A percentile compares a stretch with the other conserved stretches of the same genome.
phyloP scores from a whole-genome alignment of 2,797 vertebrate genomes.

The Poecilia gillii region DNA sequence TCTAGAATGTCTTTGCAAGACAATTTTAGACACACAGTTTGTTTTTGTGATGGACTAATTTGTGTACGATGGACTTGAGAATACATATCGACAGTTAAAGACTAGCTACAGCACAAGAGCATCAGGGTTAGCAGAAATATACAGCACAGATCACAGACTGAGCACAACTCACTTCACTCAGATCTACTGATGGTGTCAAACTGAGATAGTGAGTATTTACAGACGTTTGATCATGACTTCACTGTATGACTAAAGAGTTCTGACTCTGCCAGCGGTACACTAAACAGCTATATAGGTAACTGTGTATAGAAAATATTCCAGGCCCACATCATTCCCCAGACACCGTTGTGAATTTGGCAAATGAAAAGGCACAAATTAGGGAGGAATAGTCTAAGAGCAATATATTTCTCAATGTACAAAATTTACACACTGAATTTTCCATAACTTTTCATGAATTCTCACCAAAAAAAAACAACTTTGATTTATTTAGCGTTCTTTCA shows the following conservation, averaged over 20 bases:
- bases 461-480: neutral
- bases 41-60: conserved; percentile 43
- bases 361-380: neutral
- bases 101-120: conserved; percentile 55
- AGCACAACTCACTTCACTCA: conserved; percentile 47
- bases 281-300: neutral
- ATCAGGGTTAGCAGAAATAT: conserved; percentile 69
- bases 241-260: neutral
- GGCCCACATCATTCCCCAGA: neutral
- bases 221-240: conserved; percentile 20
- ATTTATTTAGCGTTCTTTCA: neutral
- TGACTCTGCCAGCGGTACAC: neutral
- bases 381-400: neutral
- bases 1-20: conserved; percentile 33
- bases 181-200: conserved; percentile 42
- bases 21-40: conserved; percentile 22
- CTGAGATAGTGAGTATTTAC: conserved; percentile 45
- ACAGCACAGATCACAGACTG: conserved; percentile 66
- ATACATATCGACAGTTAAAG: conserved; percentile 52
- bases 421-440: neutral
- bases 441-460: neutral
- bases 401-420: neutral
- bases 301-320: conserved; percentile 24
- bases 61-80: conserved; percentile 43
- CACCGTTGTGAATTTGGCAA: neutral